Evolutionary conservation across 2,113 vertebrate species (phyloP).

Genomic region (Boulengeromyrus knoepffleri): DNA sequence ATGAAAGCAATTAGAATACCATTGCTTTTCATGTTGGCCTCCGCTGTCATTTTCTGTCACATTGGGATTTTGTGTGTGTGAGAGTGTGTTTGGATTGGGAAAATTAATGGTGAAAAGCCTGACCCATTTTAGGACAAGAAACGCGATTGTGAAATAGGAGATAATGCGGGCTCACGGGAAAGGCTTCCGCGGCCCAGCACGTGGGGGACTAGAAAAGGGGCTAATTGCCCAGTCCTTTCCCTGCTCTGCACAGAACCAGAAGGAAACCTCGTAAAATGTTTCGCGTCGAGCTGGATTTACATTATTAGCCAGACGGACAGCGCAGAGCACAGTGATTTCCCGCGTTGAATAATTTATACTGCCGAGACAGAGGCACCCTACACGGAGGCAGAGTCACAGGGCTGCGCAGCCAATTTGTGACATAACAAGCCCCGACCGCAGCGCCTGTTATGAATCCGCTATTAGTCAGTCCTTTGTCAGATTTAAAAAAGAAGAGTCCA

Average conservation of each 20-base stretch:
- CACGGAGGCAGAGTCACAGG: neutral
- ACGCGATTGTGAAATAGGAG: neutral
- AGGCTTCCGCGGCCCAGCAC: neutral
- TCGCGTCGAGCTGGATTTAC: neutral
- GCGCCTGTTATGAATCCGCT: neutral
- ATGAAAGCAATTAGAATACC: neutral
- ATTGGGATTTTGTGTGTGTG: neutral
- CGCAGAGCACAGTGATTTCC: constrained; percentile 1
- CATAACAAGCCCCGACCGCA: neutral
- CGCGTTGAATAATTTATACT: neutral
- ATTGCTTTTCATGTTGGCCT: neutral
- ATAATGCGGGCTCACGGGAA: neutral
- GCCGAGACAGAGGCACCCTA: neutral
- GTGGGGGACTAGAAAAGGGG: neutral
- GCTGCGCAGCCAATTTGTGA: neutral
- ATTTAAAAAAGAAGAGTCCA: neutral
- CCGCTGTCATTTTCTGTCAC: neutral
- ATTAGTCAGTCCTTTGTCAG: constrained; percentile 8
- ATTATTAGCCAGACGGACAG: neutral
- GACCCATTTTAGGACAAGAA: neutral
- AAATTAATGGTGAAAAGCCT: neutral
- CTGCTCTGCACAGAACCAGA: neutral
- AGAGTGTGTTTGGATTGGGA: neutral
- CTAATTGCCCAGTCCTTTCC: neutral
- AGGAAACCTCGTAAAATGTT: neutral